These are phyloP conservation scores for Mirounga angustirostris DNA, from an alignment of 2,113 vertebrate genomes.

Conservation along the genomic window DNA sequence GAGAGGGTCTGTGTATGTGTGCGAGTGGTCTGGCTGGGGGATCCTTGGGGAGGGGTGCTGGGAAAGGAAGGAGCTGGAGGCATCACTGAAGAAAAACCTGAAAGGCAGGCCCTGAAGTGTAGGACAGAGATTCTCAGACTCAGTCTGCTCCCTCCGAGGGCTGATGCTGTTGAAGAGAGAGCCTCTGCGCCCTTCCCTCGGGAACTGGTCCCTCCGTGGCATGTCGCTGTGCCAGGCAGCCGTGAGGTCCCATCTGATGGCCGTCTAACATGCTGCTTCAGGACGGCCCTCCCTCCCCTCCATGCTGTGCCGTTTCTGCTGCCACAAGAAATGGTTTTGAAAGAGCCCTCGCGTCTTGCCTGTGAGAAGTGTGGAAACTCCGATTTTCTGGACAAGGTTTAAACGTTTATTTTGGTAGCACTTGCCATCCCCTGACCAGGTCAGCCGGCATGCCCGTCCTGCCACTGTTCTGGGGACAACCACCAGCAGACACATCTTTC, in stretches of 20 bases:
- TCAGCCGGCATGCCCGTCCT: rapidly evolving
- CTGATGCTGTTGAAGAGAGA: neutral
- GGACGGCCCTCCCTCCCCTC: rapidly evolving
- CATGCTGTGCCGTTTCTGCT: rapidly evolving
- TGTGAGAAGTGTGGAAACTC: neutral
- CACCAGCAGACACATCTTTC: rapidly evolving
- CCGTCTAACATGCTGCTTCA: rapidly evolving
- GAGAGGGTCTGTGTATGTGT: neutral
- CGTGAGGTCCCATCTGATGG: rapidly evolving
- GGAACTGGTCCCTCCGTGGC: rapidly evolving
- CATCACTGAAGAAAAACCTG: neutral
- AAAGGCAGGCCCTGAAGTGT: neutral
- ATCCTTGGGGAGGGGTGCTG: neutral
- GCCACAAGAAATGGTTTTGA: neutral
- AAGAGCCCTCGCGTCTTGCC: rapidly evolving
- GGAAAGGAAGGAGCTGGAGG: neutral
- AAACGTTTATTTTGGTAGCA: no score
- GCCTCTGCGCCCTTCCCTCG: no score
- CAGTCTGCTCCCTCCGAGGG: neutral
- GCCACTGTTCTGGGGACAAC: neutral
- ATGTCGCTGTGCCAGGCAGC: rapidly evolving
- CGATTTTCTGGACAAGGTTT: neutral
- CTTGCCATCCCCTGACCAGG: neutral
- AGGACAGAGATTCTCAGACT: neutral
- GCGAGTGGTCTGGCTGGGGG: neutral